A percentile compares a stretch with the other conserved stretches of the same genome.
Evolutionary conservation across 2,113 vertebrate species (phyloP).

Genomic region (Macaca mulatta): DNA sequence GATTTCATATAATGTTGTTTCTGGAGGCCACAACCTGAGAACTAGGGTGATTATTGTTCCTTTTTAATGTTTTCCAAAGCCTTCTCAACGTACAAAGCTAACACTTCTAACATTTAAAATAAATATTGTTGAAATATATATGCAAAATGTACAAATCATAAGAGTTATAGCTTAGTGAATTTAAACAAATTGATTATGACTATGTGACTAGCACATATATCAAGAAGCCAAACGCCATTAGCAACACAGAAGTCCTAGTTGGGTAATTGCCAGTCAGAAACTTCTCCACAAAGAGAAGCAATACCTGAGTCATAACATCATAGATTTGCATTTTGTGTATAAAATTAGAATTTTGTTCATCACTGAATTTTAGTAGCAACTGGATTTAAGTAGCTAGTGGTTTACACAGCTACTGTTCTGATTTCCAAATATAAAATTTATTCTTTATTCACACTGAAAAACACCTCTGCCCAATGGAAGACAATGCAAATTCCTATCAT

Average conservation of each 20-base stretch:
- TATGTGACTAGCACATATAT: not conserved
- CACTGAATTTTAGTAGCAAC: not conserved
- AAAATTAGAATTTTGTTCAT: not conserved
- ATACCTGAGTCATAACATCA: not conserved
- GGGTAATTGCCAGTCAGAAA: not conserved
- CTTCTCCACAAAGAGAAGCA: not conserved
- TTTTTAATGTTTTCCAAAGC: not conserved
- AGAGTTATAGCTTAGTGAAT: not conserved
- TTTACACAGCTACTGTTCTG: not conserved
- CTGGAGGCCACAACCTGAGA: not conserved
- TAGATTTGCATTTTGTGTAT: not conserved
- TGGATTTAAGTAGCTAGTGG: not conserved
- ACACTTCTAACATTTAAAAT: not conserved
- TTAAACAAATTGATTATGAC: not conserved
- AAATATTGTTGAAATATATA: not conserved
- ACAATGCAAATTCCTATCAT: not conserved
- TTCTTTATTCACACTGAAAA: not conserved
- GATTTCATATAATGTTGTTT: not conserved
- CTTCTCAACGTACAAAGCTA: not conserved
- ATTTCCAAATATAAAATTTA: not conserved
- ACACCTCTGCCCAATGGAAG: not conserved
- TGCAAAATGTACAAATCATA: not conserved
- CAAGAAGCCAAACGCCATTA: not conserved
- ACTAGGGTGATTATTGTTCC: not conserved
- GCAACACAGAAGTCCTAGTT: not conserved